Evolutionary conservation across 2,797 vertebrate species (phyloP).

Genomic region (Eospalax fontanierii): DNA sequence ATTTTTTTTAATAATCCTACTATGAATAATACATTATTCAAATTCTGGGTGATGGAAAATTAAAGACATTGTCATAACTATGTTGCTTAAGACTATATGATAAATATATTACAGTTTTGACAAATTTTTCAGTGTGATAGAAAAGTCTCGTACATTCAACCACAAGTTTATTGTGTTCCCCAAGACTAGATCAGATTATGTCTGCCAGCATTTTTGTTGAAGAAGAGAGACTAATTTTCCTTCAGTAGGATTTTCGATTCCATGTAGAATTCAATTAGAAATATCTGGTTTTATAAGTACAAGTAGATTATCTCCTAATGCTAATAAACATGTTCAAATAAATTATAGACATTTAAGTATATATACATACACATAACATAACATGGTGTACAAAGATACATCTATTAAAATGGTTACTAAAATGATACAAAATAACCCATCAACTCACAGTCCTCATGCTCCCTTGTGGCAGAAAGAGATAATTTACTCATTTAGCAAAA

Average conservation of each 20-base stretch:
- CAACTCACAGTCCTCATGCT: background rate
- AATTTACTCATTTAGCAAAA: background rate
- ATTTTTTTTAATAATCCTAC: conserved; percentile 34
- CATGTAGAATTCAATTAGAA: conserved; percentile 53
- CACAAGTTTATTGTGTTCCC: conserved; percentile 4
- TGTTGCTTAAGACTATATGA: conserved; percentile 49
- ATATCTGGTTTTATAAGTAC: conserved; percentile 4
- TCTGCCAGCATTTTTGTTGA: background rate
- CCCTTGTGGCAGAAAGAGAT: background rate
- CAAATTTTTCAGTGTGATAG: conserved; percentile 25
- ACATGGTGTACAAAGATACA: background rate
- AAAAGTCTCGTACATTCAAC: conserved; percentile 48
- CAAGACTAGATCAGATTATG: background rate
- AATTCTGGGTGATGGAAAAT: conserved; percentile 35
- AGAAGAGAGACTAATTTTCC: background rate
- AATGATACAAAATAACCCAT: background rate
- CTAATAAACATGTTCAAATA: conserved; percentile 43
- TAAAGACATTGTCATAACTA: conserved; percentile 30
- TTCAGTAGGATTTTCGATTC: conserved; percentile 8
- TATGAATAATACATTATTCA: conserved; percentile 15
- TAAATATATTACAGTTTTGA: conserved; percentile 14
- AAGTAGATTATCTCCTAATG: conserved; percentile 33
- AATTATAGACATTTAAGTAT: background rate
- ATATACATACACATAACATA: background rate
- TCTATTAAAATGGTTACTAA: background rate